These are phyloP conservation scores for Lepisosteus osseus DNA, from an alignment of 2,113 vertebrate species.

Conservation along the genomic window DNA sequence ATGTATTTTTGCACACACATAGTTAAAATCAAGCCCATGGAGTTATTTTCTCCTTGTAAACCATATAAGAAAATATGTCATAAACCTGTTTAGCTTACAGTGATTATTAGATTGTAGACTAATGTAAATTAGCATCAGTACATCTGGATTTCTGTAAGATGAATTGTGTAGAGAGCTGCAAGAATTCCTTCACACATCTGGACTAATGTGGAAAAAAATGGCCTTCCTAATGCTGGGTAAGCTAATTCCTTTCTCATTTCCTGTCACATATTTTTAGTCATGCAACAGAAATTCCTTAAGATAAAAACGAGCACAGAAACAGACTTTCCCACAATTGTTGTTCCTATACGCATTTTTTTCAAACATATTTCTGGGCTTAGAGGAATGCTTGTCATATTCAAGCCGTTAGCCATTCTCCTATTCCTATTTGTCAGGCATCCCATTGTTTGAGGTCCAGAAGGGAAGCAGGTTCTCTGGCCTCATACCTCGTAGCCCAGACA, in stretches of 20 bases:
- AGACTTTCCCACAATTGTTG: conserved; percentile 61
- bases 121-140: no score
- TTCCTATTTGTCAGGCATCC: conserved; percentile 32
- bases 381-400: conserved; percentile 39
- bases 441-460: conserved; percentile 43
- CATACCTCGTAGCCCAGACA: conserved; percentile 24
- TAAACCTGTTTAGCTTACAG: no score
- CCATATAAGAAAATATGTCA: no score
- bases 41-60: no score
- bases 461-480: conserved; percentile 25
- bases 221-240: background rate
- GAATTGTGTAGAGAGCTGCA: no score
- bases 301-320: conserved; percentile 37
- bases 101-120: no score
- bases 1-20: no score
- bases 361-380: conserved; percentile 39
- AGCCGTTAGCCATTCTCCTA: conserved; percentile 37
- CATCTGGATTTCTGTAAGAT: no score
- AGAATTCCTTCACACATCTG: background rate
- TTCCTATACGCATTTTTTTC: conserved; percentile 39
- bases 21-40: no score
- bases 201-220: no score
- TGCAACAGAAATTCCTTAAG: conserved; percentile 43
- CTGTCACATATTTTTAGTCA: conserved; percentile 22
- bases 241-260: conserved; percentile 10